Base-by-base conservation (phyloP, 92 coral and sea anemone species). In the Isaurus tuberculatus region DNA sequence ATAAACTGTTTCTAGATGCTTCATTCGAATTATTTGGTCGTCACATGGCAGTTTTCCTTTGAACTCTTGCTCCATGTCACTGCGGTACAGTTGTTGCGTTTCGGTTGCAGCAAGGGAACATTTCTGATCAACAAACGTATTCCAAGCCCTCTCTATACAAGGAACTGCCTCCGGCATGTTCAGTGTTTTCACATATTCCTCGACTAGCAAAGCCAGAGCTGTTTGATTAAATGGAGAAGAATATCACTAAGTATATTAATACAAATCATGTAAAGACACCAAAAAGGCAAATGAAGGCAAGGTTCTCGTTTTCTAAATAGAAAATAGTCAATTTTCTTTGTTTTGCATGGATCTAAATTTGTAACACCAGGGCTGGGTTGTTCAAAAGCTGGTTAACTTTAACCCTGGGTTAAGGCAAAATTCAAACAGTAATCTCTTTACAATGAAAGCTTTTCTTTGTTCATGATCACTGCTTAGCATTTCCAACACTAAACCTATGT, bases 191-290 rank as follows among this genome's bases (percentile, higher is more conserved):
- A 75, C 81, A 31, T 75, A 57, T 26, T 75, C 81, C 9, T 33
- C 81, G 29, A 75, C 81, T 37, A 75, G 13, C 67, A 75, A 55
- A 25, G 81, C 81, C 30, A 75, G 81, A 11, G 81, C 81, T 75
- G 81, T 25, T 30, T 32, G 40, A 19, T 22, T 4, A 23, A 16
- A 19, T 53, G 5, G 25, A 49, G 26, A 74, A 30, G 17, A 74
- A 11, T 10, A 30, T 46, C 20, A 30, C 16, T 31, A 19, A 19
- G 46, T 40, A 13, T 40, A 7, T 13, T 3, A 9, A 40, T 4
- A 40, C 7, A 40, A 40, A 40, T 13, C 46, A 40, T n/a, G n/a
- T 7, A 40, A 40, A 40, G 7, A 9, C 46, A 40, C 8, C 8
- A 40, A 40, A 40, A 40, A 40, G 9, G 17, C 63, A 53, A 9